Conservation (phyloP, 1,140 invertebrate genomes). For the Calliphora vicina region DNA sequence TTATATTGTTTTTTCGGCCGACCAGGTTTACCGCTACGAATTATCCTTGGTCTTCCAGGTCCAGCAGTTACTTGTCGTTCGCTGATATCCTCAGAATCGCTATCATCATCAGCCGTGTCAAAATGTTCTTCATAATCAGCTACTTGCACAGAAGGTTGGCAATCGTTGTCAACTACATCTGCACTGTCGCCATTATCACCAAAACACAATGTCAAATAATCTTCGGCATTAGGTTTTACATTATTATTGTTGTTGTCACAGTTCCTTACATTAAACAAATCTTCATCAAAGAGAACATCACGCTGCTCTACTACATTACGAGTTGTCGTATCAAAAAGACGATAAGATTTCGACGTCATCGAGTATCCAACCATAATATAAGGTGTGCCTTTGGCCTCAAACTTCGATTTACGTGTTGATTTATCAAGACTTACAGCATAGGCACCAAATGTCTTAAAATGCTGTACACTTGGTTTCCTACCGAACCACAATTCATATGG, state of each 20-base stretch:
- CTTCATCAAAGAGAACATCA: constrained; percentile 39
- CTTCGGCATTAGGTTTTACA: background rate
- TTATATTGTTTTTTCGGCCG: constrained; percentile 27
- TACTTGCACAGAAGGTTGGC: background rate
- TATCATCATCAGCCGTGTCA: background rate
- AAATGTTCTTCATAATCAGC: constrained; percentile 41
- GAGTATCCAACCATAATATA: constrained; percentile 64
- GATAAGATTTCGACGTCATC: constrained; percentile 58
- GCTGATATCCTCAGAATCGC: background rate
- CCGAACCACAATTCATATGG: constrained; percentile 36
- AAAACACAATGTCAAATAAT: constrained; percentile 1
- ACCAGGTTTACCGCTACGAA: constrained; percentile 17
- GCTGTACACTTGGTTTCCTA: constrained; percentile 31
- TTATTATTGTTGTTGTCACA: background rate
- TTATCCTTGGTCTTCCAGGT: constrained; percentile 10
- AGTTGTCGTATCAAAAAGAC: constrained; percentile 49
- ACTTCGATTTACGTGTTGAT: constrained; percentile 53
- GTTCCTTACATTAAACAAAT: constrained; percentile 19
- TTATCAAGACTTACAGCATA: constrained; percentile 53
- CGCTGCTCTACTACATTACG: constrained; percentile 48
- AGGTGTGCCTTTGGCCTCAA: constrained; percentile 51
- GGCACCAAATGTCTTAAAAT: constrained; percentile 57
- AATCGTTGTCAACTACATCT: background rate
- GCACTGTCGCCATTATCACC: background rate
- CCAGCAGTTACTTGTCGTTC: background rate